Percentiles rank a stretch among this genome's conserved stretches.
phyloP scores from a whole-genome alignment of 2,113 vertebrate species.

The Ptilonorhynchus violaceus region DNA sequence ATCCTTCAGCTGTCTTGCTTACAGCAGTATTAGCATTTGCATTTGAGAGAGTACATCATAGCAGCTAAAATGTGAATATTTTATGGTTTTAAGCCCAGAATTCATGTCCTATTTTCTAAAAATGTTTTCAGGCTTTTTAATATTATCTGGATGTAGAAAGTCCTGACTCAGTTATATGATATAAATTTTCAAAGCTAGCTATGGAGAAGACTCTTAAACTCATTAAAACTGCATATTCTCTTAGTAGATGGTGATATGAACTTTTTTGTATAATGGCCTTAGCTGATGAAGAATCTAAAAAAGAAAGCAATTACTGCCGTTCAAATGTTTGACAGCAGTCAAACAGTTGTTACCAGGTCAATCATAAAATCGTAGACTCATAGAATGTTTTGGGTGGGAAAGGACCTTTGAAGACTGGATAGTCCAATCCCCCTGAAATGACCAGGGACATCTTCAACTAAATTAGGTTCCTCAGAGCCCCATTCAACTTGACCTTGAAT shows the following conservation, averaged over 20 bases:
- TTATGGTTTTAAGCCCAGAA: neutral
- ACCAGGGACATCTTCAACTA: neutral
- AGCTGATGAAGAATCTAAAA: neutral
- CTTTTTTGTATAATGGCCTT: neutral
- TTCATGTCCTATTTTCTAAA: neutral
- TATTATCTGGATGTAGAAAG: neutral
- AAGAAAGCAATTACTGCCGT: neutral
- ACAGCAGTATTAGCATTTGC: neutral
- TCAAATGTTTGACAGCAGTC: neutral
- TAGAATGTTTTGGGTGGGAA: neutral
- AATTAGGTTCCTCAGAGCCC: neutral
- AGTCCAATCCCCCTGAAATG: neutral
- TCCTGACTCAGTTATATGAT: neutral
- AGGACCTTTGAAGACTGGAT: neutral
- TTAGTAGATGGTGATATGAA: neutral
- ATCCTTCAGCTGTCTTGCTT: neutral
- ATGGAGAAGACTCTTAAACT: neutral
- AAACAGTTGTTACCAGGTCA: neutral
- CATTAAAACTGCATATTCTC: neutral
- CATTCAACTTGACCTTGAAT: neutral
- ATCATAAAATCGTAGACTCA: neutral
- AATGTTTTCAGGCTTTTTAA: neutral
- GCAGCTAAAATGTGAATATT: neutral
- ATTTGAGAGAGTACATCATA: neutral
- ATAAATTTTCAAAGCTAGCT: neutral